Evolutionary conservation across 2,113 vertebrate genomes (phyloP).

Genomic region (Erythrocercus mccallii): DNA sequence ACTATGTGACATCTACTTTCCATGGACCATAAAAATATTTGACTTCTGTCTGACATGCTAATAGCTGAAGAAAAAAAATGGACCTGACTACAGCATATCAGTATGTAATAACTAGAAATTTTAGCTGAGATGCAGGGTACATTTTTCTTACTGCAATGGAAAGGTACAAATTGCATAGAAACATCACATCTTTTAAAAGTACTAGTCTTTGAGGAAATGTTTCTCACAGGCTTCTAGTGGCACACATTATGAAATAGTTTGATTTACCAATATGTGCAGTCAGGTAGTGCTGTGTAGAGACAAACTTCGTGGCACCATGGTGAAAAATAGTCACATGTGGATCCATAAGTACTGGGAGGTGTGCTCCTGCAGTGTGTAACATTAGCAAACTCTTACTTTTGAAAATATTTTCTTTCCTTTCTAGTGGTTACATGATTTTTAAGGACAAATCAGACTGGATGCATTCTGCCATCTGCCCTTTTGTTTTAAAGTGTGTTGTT

Average conservation of each 20-base stretch:
- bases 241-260: neutral
- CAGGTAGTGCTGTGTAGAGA: neutral
- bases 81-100: neutral
- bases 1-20: neutral
- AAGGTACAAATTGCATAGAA: neutral
- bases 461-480: neutral
- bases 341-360: neutral
- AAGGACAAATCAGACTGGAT: neutral
- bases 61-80: neutral
- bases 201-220: neutral
- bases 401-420: neutral
- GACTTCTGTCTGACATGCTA: neutral
- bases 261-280: neutral
- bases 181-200: neutral
- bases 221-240: neutral
- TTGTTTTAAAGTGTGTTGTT: neutral
- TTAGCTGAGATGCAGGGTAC: neutral
- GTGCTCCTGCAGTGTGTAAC: neutral
- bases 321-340: neutral
- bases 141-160: neutral
- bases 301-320: neutral
- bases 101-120: neutral
- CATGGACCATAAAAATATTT: neutral
- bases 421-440: neutral
- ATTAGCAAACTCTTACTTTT: neutral